Evolutionary conservation across 1,140 invertebrate genomes (phyloP).

Genomic region (Bathynomus jamesi): DNA sequence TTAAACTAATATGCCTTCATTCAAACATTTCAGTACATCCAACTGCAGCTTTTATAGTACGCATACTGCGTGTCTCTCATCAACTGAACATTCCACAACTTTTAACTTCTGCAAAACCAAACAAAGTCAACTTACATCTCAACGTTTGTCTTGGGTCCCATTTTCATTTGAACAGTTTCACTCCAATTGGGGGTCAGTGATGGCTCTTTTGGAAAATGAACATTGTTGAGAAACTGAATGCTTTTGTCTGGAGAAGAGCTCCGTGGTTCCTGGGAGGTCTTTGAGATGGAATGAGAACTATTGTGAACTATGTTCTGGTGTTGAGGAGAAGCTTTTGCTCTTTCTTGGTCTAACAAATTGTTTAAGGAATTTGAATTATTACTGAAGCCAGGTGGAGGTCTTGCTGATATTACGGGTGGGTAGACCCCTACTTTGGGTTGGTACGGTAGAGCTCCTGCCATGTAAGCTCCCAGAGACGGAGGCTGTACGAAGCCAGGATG

Average conservation of each 20-base stretch:
- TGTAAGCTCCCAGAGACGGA: background rate
- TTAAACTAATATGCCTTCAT: too few species aligned
- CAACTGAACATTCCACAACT: too few species aligned
- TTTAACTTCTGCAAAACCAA: too few species aligned
- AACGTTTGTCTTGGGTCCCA: too few species aligned
- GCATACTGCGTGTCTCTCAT: too few species aligned
- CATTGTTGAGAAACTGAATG: background rate
- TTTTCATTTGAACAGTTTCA: too few species aligned
- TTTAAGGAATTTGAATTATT: background rate
- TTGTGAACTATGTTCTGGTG: background rate
- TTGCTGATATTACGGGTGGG: background rate
- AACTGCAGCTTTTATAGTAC: too few species aligned
- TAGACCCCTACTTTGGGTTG: background rate
- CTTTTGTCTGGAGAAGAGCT: background rate
- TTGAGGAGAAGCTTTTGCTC: background rate
- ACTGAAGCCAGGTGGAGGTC: background rate
- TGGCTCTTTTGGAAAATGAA: background rate
- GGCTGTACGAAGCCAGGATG: background rate
- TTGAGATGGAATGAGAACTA: background rate
- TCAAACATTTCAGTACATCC: too few species aligned
- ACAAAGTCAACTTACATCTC: too few species aligned
- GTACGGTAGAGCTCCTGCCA: background rate
- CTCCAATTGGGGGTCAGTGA: too few species aligned
- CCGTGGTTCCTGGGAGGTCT: background rate
- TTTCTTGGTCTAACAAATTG: background rate